Conservation (phyloP, 1,140 invertebrate species). For the Pseudobourletiella spinata region DNA sequence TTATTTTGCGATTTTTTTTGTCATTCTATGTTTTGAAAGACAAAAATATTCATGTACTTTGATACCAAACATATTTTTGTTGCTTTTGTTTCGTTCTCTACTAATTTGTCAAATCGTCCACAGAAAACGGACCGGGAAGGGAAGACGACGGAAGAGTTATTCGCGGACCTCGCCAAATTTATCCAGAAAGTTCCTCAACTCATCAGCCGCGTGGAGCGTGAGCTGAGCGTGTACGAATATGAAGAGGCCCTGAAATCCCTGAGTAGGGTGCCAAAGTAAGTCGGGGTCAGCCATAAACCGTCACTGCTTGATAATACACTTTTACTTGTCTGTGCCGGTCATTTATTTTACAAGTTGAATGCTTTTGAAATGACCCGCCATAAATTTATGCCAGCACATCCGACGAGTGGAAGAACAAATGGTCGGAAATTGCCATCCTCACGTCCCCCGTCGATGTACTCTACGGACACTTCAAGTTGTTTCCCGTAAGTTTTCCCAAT, state of each 20-base stretch:
- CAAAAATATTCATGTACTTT: too few relatives aligned
- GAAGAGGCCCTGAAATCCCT: conserved; percentile 32
- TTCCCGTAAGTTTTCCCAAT: conserved; percentile 31
- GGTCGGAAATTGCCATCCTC: conserved; percentile 31
- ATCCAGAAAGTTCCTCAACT: conserved; percentile 18
- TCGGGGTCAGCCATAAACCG: too few relatives aligned
- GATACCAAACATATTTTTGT: too few relatives aligned
- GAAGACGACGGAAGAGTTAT: conserved; percentile 16
- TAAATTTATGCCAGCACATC: conserved; percentile 17
- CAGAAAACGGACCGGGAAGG: conserved; percentile 15
- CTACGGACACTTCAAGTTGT: conserved; percentile 35
- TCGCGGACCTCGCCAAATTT: conserved; percentile 17
- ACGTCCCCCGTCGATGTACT: conserved; percentile 32
- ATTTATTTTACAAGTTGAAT: not conserved
- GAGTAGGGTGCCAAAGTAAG: conserved; percentile 29
- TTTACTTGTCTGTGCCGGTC: not conserved
- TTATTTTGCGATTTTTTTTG: too few relatives aligned
- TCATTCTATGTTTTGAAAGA: too few relatives aligned
- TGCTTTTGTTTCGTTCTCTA: not conserved
- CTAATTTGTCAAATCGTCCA: not conserved
- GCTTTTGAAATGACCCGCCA: not conserved
- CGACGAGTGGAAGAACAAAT: conserved; percentile 26
- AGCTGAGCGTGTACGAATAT: conserved; percentile 27
- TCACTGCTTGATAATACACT: not conserved
- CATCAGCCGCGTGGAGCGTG: conserved; percentile 28